phyloP scores from a whole-genome alignment of 23 tunicate genomes.

The Halocynthia roretzi region DNA sequence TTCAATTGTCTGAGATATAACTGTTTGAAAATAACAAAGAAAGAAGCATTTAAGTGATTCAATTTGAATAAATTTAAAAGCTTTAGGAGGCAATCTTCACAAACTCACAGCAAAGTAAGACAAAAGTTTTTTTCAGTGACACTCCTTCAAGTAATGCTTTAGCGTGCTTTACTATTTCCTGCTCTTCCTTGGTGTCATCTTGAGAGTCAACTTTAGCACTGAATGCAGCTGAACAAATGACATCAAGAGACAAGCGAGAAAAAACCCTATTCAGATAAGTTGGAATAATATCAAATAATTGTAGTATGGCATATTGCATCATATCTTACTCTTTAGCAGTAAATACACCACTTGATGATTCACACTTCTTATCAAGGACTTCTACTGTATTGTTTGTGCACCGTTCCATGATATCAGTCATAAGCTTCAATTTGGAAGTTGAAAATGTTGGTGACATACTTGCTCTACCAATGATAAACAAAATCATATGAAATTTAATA shows the following conservation, averaged over 20 bases:
- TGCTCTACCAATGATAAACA: background rate
- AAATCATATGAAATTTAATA: too few relatives aligned
- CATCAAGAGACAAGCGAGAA: conserved; percentile 38
- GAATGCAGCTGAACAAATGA: conserved; percentile 66
- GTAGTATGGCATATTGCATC: too few relatives aligned
- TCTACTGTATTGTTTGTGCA: conserved; percentile 36
- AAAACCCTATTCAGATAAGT: conserved; percentile 7
- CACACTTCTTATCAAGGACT: conserved; percentile 3
- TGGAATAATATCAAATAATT: too few relatives aligned
- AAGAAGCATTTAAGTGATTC: too few relatives aligned
- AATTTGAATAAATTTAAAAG: too few relatives aligned
- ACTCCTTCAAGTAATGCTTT: too few relatives aligned
- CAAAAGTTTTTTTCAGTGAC: too few relatives aligned
- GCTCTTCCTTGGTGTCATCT: background rate
- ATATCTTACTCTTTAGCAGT: conserved; percentile 49
- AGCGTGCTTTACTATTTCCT: too few relatives aligned
- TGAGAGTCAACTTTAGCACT: conserved; percentile 47
- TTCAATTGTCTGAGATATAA: conserved; percentile 55
- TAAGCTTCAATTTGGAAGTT: conserved; percentile 51
- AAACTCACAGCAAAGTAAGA: too few relatives aligned
- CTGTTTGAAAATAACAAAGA: conserved; percentile 21
- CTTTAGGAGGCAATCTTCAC: too few relatives aligned
- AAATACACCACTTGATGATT: conserved; percentile 39
- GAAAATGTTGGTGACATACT: conserved; percentile 71
- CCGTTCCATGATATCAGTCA: conserved; percentile 52